Percentiles rank a stretch among this genome's conserved stretches.
phyloP scores from a whole-genome alignment of 2,888 invertebrate genomes.

The Netelia melanura region DNA sequence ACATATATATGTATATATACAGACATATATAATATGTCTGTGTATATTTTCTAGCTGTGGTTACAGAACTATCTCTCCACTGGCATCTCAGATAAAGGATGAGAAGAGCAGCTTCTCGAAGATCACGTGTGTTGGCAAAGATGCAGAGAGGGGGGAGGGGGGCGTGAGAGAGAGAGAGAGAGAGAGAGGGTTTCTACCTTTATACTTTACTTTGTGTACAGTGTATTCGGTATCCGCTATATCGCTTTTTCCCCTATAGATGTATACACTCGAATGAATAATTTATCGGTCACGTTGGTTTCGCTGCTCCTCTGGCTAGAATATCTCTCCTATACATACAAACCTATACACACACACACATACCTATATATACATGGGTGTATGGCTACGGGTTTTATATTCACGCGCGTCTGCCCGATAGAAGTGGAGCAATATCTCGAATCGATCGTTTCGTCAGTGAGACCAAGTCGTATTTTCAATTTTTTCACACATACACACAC shows the following conservation, averaged over 20 bases:
- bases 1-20: conserved; percentile 9
- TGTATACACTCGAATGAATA: conserved; percentile 62
- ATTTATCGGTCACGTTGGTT: conserved; percentile 63
- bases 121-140: conserved; percentile 48
- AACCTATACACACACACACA: not conserved
- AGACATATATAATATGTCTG: conserved; percentile 14
- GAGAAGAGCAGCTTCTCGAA: conserved; percentile 56
- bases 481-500: conserved; percentile 1
- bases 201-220: conserved; percentile 36
- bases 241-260: conserved; percentile 8
- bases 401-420: conserved; percentile 39
- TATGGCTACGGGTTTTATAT: not conserved
- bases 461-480: conserved; percentile 37
- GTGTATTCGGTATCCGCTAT: conserved; percentile 40
- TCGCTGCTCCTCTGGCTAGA: conserved; percentile 38
- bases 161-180: not conserved
- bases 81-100: conserved; percentile 56
- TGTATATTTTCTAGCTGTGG: conserved; percentile 47
- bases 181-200: conserved; percentile 8
- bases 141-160: not conserved
- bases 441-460: conserved; percentile 65
- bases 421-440: conserved; percentile 63
- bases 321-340: conserved; percentile 19
- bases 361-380: not conserved
- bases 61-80: conserved; percentile 60